Evolutionary conservation across 2,113 vertebrate species (phyloP), one percentile per base, ranked within the genome.

Genomic region (Tachycineta bicolor): DNA sequence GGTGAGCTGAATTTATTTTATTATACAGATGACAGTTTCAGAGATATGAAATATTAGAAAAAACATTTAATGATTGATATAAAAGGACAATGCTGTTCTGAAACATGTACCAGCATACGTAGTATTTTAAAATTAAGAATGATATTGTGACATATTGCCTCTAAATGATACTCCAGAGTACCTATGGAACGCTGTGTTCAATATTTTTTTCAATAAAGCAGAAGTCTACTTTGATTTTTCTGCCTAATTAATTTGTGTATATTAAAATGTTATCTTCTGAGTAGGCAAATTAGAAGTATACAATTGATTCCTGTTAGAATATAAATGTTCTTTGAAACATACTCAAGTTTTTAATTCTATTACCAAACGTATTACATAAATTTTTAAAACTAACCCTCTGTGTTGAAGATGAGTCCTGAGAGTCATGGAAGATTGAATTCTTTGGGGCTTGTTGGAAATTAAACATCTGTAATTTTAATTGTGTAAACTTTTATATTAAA

Each of bases 401-500:
- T 76, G 31, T 94, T 93, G 89, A 89, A 94, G 89, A 91, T 86
- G 69, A 96, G 69, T 85, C 85, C 85, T 95, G 84, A 97, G 92
- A 96, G 80, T 84, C 67, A 82, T 87, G 73, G 53, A 96, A 96
- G 97, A 91, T 94, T 95, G 95, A 97, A 97, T 96, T 98, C 84
- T 97, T 93, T 78, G 71, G 93, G 91, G 87, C 77, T 97, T 97
- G 92, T 93, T 97, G 92, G 85, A 97, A 97, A 97, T 97, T 97
- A 97, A 97, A 95, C n/a, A 71, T 96, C 86, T 91, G 52, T 56
- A 89, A 95, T 96, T 96, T 95, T 97, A 96, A 97, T 91, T 97
- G 93, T 97, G 88, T 96, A 96, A 96, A 95, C 96, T 98, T 97
- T 87, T 96, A 92, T 93, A 87, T 96, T 94, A 91, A 97, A 97